Conservation (phyloP, 2,113 vertebrate genomes). For the Ptychochromis oligacanthus region DNA sequence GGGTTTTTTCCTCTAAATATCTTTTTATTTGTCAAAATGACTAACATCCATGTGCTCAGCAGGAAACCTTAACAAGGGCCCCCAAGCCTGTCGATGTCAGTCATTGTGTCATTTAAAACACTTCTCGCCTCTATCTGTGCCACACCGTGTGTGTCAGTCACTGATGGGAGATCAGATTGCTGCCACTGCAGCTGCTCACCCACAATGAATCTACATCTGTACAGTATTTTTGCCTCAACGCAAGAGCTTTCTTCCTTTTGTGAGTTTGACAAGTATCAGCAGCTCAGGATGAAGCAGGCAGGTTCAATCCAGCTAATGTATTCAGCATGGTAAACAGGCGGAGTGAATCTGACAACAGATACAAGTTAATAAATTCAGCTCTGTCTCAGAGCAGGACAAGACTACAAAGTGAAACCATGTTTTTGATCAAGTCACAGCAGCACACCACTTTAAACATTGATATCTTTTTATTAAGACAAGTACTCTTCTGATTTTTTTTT, state of each 20-base stretch:
- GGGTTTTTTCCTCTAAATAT: constrained; percentile 63
- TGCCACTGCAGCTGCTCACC: constrained; percentile 31
- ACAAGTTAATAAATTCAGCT: constrained; percentile 10
- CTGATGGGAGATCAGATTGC: constrained; percentile 47
- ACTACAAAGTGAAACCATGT: constrained; percentile 1
- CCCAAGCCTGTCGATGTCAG: constrained; percentile 56
- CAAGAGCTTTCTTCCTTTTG: constrained; percentile 10
- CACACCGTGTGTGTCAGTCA: constrained; percentile 46
- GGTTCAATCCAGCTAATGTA: constrained; percentile 35
- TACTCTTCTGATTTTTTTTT: constrained; percentile 81
- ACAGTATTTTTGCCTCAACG: constrained; percentile 26
- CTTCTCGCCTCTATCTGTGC: constrained; percentile 28
- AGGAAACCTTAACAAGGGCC: constrained; percentile 51
- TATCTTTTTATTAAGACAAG: constrained; percentile 88
- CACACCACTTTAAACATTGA: constrained; percentile 80
- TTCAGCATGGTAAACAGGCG: constrained; percentile 27
- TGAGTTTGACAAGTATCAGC: constrained; percentile 55
- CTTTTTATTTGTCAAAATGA: constrained; percentile 74
- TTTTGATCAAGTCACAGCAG: constrained; percentile 42
- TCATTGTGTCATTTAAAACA: constrained; percentile 56
- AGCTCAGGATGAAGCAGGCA: constrained; percentile 34
- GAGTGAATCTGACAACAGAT: constrained; percentile 29
- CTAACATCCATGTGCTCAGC: constrained; percentile 54
- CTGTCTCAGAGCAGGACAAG: background rate
- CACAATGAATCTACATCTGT: constrained; percentile 12